Conservation (phyloP, 2,797 vertebrate species). For the Myioborus melanocephalus region DNA sequence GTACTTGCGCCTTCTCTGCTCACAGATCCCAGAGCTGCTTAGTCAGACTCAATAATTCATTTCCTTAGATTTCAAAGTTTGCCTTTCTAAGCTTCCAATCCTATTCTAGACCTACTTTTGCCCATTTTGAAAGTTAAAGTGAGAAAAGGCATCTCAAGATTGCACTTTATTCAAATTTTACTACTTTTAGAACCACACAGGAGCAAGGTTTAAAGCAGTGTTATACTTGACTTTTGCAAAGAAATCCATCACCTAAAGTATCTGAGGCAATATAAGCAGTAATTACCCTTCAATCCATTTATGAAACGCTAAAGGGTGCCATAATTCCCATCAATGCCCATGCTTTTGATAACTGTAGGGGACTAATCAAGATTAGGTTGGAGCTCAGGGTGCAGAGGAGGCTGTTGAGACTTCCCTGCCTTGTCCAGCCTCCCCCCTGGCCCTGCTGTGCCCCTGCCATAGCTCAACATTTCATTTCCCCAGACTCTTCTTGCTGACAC, state of each 20-base stretch:
- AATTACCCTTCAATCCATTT: neutral
- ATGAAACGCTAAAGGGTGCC: neutral
- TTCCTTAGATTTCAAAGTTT: slow-evolving; percentile 37
- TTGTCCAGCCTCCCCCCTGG: neutral
- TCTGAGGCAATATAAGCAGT: neutral
- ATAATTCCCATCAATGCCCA: neutral
- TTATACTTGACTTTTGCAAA: neutral
- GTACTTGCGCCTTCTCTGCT: neutral
- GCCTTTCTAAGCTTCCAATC: neutral
- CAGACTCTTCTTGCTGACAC: neutral
- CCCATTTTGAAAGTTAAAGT: neutral
- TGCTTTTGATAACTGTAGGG: neutral
- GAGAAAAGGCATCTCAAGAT: neutral
- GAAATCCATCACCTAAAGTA: neutral
- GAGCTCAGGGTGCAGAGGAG: neutral
- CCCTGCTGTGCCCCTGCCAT: neutral
- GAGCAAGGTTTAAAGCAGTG: neutral
- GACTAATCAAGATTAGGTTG: neutral
- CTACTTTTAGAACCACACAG: neutral
- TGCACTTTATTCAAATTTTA: neutral
- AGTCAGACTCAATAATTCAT: slow-evolving; percentile 55
- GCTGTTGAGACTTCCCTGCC: neutral
- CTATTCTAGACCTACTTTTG: slow-evolving; percentile 28
- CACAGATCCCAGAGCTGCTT: slow-evolving; percentile 14
- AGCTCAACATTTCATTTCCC: neutral